These are phyloP conservation scores for Yasuhikotakia modesta DNA, from an alignment of 2,797 vertebrate species.

Conservation along the genomic window DNA sequence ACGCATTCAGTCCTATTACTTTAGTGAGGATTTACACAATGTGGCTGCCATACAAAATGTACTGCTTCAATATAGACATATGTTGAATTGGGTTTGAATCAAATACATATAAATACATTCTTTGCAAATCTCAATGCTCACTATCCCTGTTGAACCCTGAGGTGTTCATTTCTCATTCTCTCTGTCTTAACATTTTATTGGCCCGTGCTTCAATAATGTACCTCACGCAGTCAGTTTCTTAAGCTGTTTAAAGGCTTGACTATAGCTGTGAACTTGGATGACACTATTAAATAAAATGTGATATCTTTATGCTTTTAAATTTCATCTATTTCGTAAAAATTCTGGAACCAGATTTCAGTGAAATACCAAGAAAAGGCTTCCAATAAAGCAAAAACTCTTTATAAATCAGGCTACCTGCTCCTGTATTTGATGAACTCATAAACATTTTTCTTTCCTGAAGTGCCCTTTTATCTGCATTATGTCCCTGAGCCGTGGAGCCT, in stretches of 20 bases:
- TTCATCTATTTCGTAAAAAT: not conserved
- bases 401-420: constrained; percentile 3
- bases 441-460: constrained; percentile 16
- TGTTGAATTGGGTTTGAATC: not conserved
- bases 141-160: not conserved
- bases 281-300: not conserved
- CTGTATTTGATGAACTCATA: constrained; percentile 33
- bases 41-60: not conserved
- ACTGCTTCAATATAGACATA: constrained; percentile 1
- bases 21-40: no score
- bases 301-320: not conserved
- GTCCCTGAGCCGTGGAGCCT: constrained; percentile 8
- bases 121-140: constrained; percentile 1
- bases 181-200: constrained; percentile 4
- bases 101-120: not conserved
- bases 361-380: not conserved
- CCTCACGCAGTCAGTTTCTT: not conserved
- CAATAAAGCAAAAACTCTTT: not conserved
- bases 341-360: not conserved
- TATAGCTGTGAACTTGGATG: not conserved
- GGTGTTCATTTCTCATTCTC: not conserved
- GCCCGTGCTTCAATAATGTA: constrained; percentile 26
- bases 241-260: constrained; percentile 2
- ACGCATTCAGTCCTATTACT: no score
- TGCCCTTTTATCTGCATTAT: constrained; percentile 40